Conservation (phyloP, 2,113 vertebrate genomes). For the Colaptes auratus region DNA sequence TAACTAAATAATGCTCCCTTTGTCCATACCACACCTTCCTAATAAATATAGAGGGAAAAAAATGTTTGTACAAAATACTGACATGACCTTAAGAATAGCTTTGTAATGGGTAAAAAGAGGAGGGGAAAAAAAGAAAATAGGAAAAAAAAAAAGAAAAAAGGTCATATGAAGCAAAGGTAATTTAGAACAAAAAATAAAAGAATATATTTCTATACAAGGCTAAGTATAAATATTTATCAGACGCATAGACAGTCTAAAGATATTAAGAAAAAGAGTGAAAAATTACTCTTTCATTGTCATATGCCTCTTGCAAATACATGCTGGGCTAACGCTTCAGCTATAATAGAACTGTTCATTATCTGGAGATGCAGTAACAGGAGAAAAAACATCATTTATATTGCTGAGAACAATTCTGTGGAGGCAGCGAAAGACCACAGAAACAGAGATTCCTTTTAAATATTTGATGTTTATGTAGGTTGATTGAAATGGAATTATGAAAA, state of each 20-base stretch:
- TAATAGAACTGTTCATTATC: constrained; percentile 63
- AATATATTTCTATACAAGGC: not conserved
- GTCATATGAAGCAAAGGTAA: not conserved
- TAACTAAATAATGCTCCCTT: not conserved
- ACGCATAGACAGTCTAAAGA: not conserved
- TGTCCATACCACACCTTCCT: not conserved
- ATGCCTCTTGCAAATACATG: constrained; percentile 28
- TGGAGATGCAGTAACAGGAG: constrained; percentile 40
- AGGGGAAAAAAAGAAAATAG: too few relatives aligned
- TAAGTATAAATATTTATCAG: constrained; percentile 49
- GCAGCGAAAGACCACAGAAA: not conserved
- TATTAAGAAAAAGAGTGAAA: constrained; percentile 52
- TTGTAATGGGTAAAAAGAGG: not conserved
- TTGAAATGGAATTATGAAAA: constrained; percentile 3
- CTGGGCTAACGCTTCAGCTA: constrained; percentile 48
- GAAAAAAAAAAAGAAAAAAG: not conserved
- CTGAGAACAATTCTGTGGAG: constrained; percentile 12
- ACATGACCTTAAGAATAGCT: not conserved
- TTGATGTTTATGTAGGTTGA: constrained; percentile 21
- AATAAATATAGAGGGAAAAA: not conserved
- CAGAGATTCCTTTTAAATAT: constrained; percentile 4
- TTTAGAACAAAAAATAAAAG: not conserved
- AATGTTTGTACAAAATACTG: not conserved
- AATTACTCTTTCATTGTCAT: constrained; percentile 40
- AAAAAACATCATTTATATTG: constrained; percentile 19